Evolutionary conservation across 1,140 invertebrate species (phyloP), one percentile per base, ranked within the genome.

Genomic region (Plectrocnemia conspersa): DNA sequence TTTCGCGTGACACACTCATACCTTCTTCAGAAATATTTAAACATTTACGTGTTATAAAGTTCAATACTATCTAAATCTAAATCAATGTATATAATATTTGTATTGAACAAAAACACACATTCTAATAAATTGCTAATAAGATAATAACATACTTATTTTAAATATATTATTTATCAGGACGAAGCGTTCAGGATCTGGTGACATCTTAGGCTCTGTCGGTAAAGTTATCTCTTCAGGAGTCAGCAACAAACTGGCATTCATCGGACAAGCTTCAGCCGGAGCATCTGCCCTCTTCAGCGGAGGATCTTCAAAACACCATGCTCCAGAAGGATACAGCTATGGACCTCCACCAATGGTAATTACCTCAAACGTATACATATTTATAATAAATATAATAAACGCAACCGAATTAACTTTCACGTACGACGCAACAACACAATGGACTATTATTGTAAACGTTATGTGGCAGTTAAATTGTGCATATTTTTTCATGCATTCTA

Each of bases 171-270:
- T 53, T 13, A 10, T 9, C 16, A 59, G 61, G 29, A 58, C 61
- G n/a, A 73, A 73, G 46, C 60, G 71, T 4, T 73, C 71, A 9
- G 72, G 72, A 48, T 62, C 59, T 35, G 71, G 68, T 29, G 75
- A 77, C 54, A 70, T 77, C 49, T 65, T 77, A 11, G 62, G 68
- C 11, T 66, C 68, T 41, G 52, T 77, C 5, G 71, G 73, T 55
- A 67, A 66, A 2, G 73, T 73, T 27, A 69, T 77, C 11, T 71
- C 72, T 0, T 69, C 75, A 13, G 77, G 77, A 1, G 61, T 83
- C 19, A 71, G 78, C 54, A 76, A 73, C 29, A 81, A 82, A 65
- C 68, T 82, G 5, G 73, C 74, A 0, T 69, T 78, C 21, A 54
- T 79, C 5, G 75, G 75, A 0, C 74, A 75, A 56, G 74, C 75